A percentile compares a stretch with the other conserved stretches of the same genome.
Conservation (phyloP, 2,113 vertebrate species). For the Willisornis vidua region DNA sequence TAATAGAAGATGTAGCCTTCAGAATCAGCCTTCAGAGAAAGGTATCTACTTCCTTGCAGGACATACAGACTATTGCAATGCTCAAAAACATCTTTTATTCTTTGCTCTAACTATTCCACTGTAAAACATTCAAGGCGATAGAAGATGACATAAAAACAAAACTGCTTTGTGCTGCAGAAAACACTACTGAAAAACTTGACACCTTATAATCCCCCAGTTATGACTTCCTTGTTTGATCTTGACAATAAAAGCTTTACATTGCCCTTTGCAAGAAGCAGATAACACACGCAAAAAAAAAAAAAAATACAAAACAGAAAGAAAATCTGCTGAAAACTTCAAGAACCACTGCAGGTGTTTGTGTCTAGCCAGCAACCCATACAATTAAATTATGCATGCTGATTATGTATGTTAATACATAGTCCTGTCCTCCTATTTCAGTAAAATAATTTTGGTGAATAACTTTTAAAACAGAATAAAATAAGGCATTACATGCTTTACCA, state of each 20-base stretch:
- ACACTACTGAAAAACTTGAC: background rate
- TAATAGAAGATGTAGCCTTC: background rate
- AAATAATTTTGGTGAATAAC: background rate
- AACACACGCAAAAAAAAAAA: background rate
- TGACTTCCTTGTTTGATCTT: background rate
- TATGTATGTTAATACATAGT: background rate
- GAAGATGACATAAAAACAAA: background rate
- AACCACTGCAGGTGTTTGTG: background rate
- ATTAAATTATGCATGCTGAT: background rate
- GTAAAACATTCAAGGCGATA: background rate
- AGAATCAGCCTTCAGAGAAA: background rate
- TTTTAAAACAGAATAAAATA: background rate
- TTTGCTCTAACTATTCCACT: background rate
- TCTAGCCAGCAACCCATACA: background rate
- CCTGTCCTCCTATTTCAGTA: background rate
- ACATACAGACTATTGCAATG: background rate
- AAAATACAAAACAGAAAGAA: background rate
- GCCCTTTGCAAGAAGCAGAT: background rate
- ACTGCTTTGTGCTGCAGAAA: background rate
- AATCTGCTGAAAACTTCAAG: background rate
- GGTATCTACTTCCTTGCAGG: background rate
- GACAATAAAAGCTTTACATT: background rate
- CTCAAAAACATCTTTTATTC: background rate
- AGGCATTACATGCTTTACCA: background rate
- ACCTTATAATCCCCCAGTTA: background rate